phyloP scores from a whole-genome alignment of 2,888 invertebrate species.

The Argyresthia albistria region DNA sequence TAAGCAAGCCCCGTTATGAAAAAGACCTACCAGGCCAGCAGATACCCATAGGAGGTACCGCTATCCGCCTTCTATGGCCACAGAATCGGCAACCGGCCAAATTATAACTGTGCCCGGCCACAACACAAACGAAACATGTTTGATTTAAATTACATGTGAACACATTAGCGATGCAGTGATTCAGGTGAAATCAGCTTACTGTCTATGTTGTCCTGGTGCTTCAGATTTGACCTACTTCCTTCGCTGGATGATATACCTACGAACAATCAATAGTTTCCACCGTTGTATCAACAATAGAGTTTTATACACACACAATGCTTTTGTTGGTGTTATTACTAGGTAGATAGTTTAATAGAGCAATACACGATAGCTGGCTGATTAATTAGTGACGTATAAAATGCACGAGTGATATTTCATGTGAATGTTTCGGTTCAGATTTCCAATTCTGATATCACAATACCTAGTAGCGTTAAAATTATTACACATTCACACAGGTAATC shows the following conservation, averaged over 20 bases:
- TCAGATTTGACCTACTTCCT: constrained; percentile 25
- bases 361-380: too few relatives aligned
- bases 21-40: constrained; percentile 23
- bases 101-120: constrained; percentile 52
- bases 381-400: too few relatives aligned
- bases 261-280: too few relatives aligned
- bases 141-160: constrained; percentile 27
- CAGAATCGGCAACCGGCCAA: constrained; percentile 24
- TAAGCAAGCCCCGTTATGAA: not conserved
- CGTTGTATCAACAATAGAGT: too few relatives aligned
- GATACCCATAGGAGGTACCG: constrained; percentile 45
- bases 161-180: constrained; percentile 24
- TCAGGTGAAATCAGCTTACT: constrained; percentile 29
- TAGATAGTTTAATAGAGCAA: too few relatives aligned
- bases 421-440: too few relatives aligned
- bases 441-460: too few relatives aligned
- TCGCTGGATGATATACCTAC: not conserved
- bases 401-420: too few relatives aligned
- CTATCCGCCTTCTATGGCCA: constrained; percentile 39
- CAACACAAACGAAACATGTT: constrained; percentile 23
- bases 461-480: too few relatives aligned
- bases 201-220: constrained; percentile 19
- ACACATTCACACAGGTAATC: too few relatives aligned
- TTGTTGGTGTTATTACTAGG: too few relatives aligned
- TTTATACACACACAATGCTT: too few relatives aligned